Conservation (phyloP, 2,888 invertebrate species). For the Agonum fuliginosum region DNA sequence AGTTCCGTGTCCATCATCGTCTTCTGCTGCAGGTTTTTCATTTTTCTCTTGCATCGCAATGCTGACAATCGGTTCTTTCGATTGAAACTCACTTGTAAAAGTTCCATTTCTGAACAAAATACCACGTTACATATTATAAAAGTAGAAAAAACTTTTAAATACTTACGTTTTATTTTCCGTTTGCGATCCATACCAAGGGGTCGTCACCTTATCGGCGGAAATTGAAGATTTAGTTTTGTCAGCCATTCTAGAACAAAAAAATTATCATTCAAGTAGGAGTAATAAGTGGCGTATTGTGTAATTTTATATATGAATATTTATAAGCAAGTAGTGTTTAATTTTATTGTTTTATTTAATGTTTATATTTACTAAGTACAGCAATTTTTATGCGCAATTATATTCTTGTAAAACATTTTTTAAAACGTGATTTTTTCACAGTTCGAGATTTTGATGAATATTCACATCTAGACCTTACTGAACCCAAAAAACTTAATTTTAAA, state of each 20-base stretch:
- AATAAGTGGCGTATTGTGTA: constrained; percentile 5
- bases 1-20: constrained; percentile 71
- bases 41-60: constrained; percentile 68
- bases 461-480: too few relatives aligned
- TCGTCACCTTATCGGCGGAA: constrained; percentile 62
- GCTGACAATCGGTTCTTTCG: constrained; percentile 75
- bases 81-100: constrained; percentile 73
- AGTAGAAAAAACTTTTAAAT: not conserved
- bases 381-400: too few relatives aligned
- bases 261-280: not conserved
- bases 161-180: constrained; percentile 58
- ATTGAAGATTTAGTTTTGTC: constrained; percentile 63
- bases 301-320: constrained; percentile 37
- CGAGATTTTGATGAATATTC: too few relatives aligned
- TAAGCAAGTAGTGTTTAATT: too few relatives aligned
- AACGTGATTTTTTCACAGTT: too few relatives aligned
- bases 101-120: constrained; percentile 65
- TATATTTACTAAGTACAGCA: not conserved
- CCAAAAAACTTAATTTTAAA: too few relatives aligned
- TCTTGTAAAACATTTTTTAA: too few relatives aligned
- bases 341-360: too few relatives aligned
- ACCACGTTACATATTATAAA: not conserved
- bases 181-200: constrained; percentile 68
- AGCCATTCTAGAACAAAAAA: constrained; percentile 67
- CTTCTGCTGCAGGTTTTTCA: constrained; percentile 64